phyloP scores from a whole-genome alignment of 2,113 vertebrate genomes.

The Zosterops borbonicus region DNA sequence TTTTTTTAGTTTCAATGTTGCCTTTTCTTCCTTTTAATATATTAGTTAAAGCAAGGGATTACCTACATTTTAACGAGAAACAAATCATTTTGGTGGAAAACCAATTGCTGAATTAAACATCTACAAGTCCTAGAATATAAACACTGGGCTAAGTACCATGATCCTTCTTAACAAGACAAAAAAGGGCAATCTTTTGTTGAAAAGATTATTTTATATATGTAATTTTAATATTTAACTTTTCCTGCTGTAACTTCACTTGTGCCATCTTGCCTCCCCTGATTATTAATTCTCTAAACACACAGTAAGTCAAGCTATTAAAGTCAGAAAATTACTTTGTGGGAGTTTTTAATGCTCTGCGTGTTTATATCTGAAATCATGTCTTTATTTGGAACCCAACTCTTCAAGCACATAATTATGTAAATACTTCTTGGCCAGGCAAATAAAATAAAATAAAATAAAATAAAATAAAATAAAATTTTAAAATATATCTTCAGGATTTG shows the following conservation, averaged over 20 bases:
- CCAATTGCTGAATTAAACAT: neutral
- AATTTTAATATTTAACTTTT: neutral
- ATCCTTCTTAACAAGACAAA: neutral
- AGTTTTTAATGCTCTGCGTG: neutral
- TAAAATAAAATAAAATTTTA: no score
- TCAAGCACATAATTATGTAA: neutral
- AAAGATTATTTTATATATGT: neutral
- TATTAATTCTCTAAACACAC: neutral
- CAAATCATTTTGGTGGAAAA: neutral
- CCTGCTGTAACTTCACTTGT: neutral
- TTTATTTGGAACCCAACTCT: neutral
- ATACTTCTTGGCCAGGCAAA: neutral
- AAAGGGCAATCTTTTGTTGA: neutral
- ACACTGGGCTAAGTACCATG: neutral
- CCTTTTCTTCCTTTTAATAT: neutral
- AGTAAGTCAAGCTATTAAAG: neutral
- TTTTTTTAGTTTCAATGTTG: accelerated
- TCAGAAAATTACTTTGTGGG: neutral
- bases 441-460: neutral
- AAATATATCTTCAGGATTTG: neutral
- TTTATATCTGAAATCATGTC: neutral
- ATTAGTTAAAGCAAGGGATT: neutral
- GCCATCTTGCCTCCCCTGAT: neutral
- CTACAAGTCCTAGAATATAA: neutral
- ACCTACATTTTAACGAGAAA: neutral